phyloP scores from a whole-genome alignment of 2,113 vertebrate species.

The Cephalopterus ornatus region DNA sequence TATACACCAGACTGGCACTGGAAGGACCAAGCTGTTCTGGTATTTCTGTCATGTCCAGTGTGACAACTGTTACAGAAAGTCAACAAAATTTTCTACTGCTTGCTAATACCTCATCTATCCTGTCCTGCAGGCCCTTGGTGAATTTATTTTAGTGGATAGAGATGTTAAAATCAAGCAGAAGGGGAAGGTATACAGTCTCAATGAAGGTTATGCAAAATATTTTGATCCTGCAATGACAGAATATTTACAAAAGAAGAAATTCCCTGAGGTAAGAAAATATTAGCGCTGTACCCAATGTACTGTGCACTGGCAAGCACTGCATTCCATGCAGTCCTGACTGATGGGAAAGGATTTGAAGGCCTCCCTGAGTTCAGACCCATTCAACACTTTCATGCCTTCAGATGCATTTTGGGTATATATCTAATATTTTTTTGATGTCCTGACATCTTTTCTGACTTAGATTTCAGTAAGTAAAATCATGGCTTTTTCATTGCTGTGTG shows the following conservation, averaged over 20 bases:
- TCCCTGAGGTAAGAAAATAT: constrained; percentile 85
- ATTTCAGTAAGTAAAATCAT: neutral
- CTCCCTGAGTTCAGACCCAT: neutral
- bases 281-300: neutral
- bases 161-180: constrained; percentile 91
- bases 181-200: constrained; percentile 92
- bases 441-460: neutral
- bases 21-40: neutral
- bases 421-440: neutral
- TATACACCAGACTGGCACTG: neutral
- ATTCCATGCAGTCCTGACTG: neutral
- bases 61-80: neutral
- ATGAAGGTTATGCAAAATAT: constrained; percentile 96
- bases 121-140: constrained; percentile 83
- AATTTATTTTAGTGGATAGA: constrained; percentile 93
- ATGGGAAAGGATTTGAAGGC: neutral
- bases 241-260: constrained; percentile 93
- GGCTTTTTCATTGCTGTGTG: neutral
- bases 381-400: neutral
- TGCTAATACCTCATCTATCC: neutral
- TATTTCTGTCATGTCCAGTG: neutral
- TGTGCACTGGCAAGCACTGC: neutral
- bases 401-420: neutral
- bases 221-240: constrained; percentile 89
- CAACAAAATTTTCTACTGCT: neutral